Evolutionary conservation across 2,113 vertebrate genomes (phyloP).

Genomic region (Oncorhynchus keta): DNA sequence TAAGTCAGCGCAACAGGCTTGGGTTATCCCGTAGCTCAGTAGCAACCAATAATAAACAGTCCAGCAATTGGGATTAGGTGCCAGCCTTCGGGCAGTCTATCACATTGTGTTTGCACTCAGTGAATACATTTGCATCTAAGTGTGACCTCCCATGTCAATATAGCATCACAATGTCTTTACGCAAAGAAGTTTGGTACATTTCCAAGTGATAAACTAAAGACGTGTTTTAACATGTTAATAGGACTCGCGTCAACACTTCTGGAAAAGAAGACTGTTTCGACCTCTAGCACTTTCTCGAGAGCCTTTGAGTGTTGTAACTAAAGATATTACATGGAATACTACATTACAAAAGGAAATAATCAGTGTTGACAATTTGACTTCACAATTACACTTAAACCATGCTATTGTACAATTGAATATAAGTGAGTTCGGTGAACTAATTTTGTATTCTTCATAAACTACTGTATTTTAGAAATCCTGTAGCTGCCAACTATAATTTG

Average conservation of each 20-base stretch:
- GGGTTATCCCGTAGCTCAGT: neutral
- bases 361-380: neutral
- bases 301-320: neutral
- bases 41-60: neutral
- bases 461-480: neutral
- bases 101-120: conserved; percentile 14
- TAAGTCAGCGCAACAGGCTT: neutral
- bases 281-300: neutral
- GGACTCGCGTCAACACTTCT: neutral
- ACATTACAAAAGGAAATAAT: neutral
- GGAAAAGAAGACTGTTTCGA: neutral
- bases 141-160: conserved; percentile 3
- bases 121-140: conserved; percentile 12
- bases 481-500: neutral
- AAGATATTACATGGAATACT: neutral
- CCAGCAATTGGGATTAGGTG: neutral
- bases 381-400: neutral
- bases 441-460: neutral
- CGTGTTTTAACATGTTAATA: conserved; percentile 1
- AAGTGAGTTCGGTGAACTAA: neutral
- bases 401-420: neutral
- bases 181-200: conserved; percentile 7
- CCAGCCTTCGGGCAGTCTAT: conserved; percentile 2
- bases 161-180: conserved; percentile 13
- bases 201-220: conserved; percentile 7